Base-by-base conservation (phyloP, 2,888 invertebrate species). In the Frankliniella intonsa region DNA sequence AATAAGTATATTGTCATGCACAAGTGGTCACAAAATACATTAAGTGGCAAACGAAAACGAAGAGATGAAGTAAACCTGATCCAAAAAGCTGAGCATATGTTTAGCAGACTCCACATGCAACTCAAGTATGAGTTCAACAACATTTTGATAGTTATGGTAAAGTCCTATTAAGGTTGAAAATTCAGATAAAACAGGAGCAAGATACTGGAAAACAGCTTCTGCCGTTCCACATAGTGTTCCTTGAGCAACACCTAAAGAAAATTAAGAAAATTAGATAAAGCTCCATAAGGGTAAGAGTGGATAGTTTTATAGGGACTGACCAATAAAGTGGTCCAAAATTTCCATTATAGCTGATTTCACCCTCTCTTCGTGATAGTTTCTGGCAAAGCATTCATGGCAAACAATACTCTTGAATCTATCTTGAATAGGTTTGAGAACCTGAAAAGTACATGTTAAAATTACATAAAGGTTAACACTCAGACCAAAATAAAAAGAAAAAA, bases 101-200 rank as follows among this genome's bases (percentile, higher is more conserved):
- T 92, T 92, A 1, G 94, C 92, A 85, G 92, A 92, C 86, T 93
- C 93, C 69, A 92, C 92, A 84, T 94, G 92, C 69, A 95, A 88
- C 86, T 93, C 92, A 83, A 95, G 88, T 80, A 95, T 92, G 19
- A 94, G 90, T 86, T 94, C 91, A 81, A 96, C 94, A 83, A 96
- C 92, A 82, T 93, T 91, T 82, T 93, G 93, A 87, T 95, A 95
- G 88, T 94, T 94, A 87, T 94, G 93, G 87, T 94, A 96, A 55
- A 93, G 87, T 83, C 90, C 92, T 82, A 96, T 87, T 80, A 95
- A 89, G n/a, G 90, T 91, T 1, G 94, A 92, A 84, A 94, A 88
- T 87, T 93, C 92, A 38, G 90, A 90, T 85, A 95, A 87, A 65
- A 94, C 89, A 10, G 92, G 92, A 80, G 90, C 89, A 17, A 93